These are phyloP conservation scores for Phycodurus eques DNA, from an alignment of 2,113 vertebrate species.

Conservation along the genomic window DNA sequence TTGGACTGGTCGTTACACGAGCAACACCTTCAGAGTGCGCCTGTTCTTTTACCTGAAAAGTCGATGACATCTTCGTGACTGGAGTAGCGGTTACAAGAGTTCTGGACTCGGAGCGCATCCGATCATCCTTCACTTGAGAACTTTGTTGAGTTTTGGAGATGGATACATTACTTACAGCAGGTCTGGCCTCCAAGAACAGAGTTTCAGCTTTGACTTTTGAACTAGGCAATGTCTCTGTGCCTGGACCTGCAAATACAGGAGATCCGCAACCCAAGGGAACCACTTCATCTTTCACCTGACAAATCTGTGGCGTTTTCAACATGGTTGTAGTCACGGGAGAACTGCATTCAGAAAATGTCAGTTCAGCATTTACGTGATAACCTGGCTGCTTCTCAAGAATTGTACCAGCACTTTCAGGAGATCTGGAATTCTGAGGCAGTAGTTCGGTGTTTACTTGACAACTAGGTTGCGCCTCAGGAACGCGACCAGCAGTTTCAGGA, in stretches of 20 bases:
- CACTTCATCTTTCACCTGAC: no score
- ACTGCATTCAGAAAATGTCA: not conserved
- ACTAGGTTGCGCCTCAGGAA: not conserved
- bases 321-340: not conserved
- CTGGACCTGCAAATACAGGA: not conserved
- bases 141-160: not conserved
- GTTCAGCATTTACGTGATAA: not conserved
- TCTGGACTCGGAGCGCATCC: not conserved
- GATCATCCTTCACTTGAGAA: not conserved
- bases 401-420: not conserved
- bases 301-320: not conserved
- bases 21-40: not conserved
- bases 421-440: no score
- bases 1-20: not conserved
- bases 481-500: not conserved
- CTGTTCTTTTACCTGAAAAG: not conserved
- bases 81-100: not conserved
- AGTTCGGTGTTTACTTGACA: not conserved
- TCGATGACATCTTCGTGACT: not conserved
- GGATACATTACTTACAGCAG: not conserved
- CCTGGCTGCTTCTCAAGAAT: not conserved
- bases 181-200: not conserved
- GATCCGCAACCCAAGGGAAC: not conserved
- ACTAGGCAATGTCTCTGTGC: not conserved
- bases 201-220: not conserved